phyloP scores from a whole-genome alignment of 2,888 invertebrate species.

The Microdon myrmicae region DNA sequence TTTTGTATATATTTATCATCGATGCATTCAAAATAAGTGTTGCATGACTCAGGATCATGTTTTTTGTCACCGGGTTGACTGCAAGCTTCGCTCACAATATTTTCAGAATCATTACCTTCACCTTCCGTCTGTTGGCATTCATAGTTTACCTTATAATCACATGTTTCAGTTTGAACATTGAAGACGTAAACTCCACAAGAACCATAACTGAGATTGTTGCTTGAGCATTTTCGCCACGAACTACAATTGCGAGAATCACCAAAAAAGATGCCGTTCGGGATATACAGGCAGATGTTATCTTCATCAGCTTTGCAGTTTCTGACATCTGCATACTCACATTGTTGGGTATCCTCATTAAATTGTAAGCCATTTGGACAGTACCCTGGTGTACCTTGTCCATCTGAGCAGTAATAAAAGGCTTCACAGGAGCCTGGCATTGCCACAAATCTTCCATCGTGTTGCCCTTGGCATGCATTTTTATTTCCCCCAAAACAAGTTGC shows the following conservation, averaged over 20 bases:
- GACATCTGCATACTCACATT: conserved; percentile 42
- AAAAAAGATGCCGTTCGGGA: conserved; percentile 52
- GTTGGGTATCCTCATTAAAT: conserved; percentile 49
- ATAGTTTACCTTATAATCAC: conserved; percentile 40
- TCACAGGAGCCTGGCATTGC: conserved; percentile 48
- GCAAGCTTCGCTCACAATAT: conserved; percentile 17
- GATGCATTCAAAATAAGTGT: conserved; percentile 53
- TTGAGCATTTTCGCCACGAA: conserved; percentile 51
- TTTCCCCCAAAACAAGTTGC: conserved; percentile 30
- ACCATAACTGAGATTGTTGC: conserved; percentile 41
- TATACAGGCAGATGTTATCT: conserved; percentile 39
- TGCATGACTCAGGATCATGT: conserved; percentile 43
- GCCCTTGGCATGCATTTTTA: conserved; percentile 39
- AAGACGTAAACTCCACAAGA: conserved; percentile 38
- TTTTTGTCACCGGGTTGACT: not conserved
- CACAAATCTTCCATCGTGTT: conserved; percentile 39
- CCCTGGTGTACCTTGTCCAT: conserved; percentile 29
- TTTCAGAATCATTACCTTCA: not conserved
- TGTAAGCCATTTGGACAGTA: conserved; percentile 52
- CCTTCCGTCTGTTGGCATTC: conserved; percentile 48
- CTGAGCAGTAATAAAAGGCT: conserved; percentile 54
- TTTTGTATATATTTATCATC: conserved; percentile 20
- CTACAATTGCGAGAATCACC: conserved; percentile 53
- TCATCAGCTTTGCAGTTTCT: conserved; percentile 31
- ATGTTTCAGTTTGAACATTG: conserved; percentile 36